Evolutionary conservation across 2,888 invertebrate genomes (phyloP).

Genomic region (Phyto melanocephala): DNA sequence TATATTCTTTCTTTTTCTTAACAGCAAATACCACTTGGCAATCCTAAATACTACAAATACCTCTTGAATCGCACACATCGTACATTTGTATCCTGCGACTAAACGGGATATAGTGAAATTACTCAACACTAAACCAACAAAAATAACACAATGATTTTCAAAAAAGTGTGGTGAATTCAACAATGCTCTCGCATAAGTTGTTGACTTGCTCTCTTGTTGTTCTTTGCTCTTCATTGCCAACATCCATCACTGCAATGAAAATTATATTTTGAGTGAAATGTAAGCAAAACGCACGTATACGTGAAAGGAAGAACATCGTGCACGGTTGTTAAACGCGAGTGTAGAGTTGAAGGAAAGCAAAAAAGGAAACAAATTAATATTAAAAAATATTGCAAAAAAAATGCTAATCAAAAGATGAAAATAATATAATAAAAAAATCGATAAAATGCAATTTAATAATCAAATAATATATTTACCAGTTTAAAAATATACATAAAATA

Average conservation of each 20-base stretch:
- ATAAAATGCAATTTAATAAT: constrained; percentile 31
- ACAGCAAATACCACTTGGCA: constrained; percentile 44
- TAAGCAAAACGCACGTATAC: constrained; percentile 62
- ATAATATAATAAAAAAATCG: constrained; percentile 32
- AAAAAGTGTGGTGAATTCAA: constrained; percentile 48
- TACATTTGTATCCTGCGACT: constrained; percentile 29
- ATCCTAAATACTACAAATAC: constrained; percentile 47
- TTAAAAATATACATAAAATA: background rate
- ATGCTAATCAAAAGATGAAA: constrained; percentile 12
- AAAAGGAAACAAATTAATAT: constrained; percentile 12
- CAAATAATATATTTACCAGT: background rate
- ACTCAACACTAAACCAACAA: constrained; percentile 13
- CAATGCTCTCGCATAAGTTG: constrained; percentile 13
- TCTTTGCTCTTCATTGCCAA: background rate
- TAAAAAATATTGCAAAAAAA: constrained; percentile 35
- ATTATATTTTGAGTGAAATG: constrained; percentile 56
- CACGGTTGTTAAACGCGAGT: constrained; percentile 54
- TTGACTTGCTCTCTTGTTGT: background rate
- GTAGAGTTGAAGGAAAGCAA: background rate
- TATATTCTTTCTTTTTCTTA: constrained; percentile 10
- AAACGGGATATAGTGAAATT: constrained; percentile 9
- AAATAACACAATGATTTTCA: constrained; percentile 19
- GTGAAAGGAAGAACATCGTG: constrained; percentile 54
- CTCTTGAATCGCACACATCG: background rate
- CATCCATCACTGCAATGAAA: constrained; percentile 30